Conservation (phyloP, 2,113 vertebrate species). For the Oryctolagus cuniculus region DNA sequence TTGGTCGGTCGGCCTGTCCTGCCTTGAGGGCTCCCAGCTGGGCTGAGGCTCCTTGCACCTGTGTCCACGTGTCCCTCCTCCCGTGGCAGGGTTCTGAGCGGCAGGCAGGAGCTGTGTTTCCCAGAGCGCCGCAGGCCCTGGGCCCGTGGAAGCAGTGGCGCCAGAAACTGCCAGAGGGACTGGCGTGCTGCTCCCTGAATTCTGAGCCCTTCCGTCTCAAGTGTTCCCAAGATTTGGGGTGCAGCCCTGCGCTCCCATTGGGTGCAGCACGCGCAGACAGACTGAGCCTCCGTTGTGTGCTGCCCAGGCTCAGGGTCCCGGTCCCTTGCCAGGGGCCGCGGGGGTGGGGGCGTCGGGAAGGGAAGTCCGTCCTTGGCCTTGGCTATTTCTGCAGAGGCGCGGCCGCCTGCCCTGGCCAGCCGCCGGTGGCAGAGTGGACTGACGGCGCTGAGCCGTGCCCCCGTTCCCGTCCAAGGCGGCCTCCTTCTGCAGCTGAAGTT, state of each 20-base stretch:
- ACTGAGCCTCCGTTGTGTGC: neutral
- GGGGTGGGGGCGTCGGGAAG: too few relatives aligned
- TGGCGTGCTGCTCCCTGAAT: fast-evolving
- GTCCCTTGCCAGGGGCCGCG: too few relatives aligned
- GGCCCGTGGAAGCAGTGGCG: too few relatives aligned
- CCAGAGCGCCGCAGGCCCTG: neutral
- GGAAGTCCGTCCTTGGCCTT: too few relatives aligned
- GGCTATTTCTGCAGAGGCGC: too few relatives aligned
- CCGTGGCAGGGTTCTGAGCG: fast-evolving
- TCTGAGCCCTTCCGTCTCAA: neutral
- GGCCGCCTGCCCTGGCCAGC: too few relatives aligned
- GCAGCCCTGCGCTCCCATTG: neutral
- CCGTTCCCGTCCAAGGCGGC: too few relatives aligned
- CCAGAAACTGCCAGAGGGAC: neutral
- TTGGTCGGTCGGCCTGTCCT: neutral
- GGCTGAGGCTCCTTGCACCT: fast-evolving
- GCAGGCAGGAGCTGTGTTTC: neutral
- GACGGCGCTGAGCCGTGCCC: too few relatives aligned
- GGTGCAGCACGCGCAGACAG: neutral
- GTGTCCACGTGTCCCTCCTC: fast-evolving
- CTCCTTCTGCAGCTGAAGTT: neutral
- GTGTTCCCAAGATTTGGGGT: neutral
- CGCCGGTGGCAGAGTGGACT: too few relatives aligned
- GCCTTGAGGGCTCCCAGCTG: neutral
- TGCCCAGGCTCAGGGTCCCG: neutral